Base-by-base conservation (phyloP, 1,140 invertebrate species). In the Euura lappo region DNA sequence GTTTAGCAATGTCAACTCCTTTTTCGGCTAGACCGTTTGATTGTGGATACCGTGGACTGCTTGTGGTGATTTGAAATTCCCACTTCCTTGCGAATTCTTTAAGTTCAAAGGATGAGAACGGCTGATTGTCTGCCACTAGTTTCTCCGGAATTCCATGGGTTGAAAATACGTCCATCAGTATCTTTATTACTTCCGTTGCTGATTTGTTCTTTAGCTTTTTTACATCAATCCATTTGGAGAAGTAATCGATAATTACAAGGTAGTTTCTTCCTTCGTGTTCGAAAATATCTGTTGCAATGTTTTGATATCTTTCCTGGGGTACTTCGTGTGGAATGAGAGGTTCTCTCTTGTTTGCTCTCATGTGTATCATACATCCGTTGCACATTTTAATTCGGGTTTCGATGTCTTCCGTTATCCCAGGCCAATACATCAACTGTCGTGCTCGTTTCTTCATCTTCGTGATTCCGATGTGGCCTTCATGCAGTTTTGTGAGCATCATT, bases 181-280 rank as follows among this genome's bases (percentile, higher is more conserved):
- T 47, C n/a, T 28, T n/a, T 45, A 76, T 76, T 51, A 72, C 76
- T 10, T 43, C 44, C 4, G 46, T n/a, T 45, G 75, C 68, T 3
- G 76, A 75, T 2, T 77, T 79, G 44, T 72, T 70, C 6, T 65
- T 71, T 66, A 79, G 75, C 45, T 65, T 69, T 47, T 47, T 75
- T 6, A 88, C 79, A 76, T 89, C 84, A 28, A 83, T 75, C 83
- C 84, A 89, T 74, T 85, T 87, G 0, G 83, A 84, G 72, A 80
- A 84, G 1, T 85, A 72, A 79, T 90, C 89, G 0, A 85, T 79
- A 3, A 87, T 71, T 42, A 89, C 79, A 10, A 89, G 71, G 73
- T 85, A 89, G 73, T 76, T 82, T 69, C 81, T 74, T 1, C 77
- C 78, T 47, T 80, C 66, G 10, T 66, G 45, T 13, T 86, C 64